Percentiles rank a stretch among this genome's conserved stretches.
These are phyloP conservation scores for Baronia brevicornis DNA, from an alignment of 2,888 invertebrate species.

Conservation along the genomic window DNA sequence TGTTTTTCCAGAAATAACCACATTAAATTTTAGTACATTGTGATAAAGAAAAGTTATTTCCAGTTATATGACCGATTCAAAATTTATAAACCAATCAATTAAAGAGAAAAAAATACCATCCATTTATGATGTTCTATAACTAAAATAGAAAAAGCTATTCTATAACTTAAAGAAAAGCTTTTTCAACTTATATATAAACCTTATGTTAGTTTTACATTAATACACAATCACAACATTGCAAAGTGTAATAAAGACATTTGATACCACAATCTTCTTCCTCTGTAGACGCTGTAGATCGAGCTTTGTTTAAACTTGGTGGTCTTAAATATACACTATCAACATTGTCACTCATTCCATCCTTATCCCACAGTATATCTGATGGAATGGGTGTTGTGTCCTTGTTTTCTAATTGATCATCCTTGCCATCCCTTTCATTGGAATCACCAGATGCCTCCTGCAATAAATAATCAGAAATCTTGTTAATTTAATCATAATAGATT, in stretches of 20 bases:
- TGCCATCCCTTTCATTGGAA: conserved; percentile 24
- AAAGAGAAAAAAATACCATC: no score
- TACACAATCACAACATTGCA: conserved; percentile 80
- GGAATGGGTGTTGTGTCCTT: conserved; percentile 30
- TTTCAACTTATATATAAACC: no score
- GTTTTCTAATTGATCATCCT: conserved; percentile 38
- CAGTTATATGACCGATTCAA: no score
- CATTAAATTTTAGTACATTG: no score
- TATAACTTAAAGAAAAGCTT: no score
- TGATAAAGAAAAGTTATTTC: no score
- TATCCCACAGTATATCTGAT: no score
- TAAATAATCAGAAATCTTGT: conserved; percentile 12
- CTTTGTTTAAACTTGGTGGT: conserved; percentile 41
- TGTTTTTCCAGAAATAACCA: no score
- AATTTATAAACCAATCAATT: no score
- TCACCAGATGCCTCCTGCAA: conserved; percentile 53
- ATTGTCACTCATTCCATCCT: conserved; percentile 42
- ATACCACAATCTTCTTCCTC: conserved; percentile 77
- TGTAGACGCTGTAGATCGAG: conserved; percentile 34
- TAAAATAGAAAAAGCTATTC: no score
- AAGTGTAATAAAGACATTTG: conserved; percentile 77
- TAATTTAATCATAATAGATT: not conserved
- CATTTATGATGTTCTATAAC: no score
- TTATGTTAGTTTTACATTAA: conserved; percentile 61
- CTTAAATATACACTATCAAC: conserved; percentile 54